These are phyloP conservation scores for Bactericera cockerelli DNA, from an alignment of 1,140 invertebrate species.

Conservation along the genomic window DNA sequence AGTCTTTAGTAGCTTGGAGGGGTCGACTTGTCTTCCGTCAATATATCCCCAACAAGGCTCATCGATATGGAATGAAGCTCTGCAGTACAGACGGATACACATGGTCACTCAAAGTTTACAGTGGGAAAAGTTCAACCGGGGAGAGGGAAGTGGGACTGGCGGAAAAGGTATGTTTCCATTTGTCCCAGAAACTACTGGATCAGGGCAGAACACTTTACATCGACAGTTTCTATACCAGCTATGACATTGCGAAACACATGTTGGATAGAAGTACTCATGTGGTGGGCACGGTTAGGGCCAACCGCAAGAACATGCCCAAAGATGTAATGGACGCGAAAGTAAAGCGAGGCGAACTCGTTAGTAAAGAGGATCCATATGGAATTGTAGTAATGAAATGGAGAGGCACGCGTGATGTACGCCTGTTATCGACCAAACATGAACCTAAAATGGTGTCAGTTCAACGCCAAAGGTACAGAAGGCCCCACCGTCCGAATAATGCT, in stretches of 20 bases:
- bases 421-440: conserved; percentile 25
- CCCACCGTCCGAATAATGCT: too few species aligned
- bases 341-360: conserved; percentile 22
- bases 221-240: conserved; percentile 12
- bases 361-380: conserved; percentile 25
- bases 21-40: too few species aligned
- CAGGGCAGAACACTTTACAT: conserved; percentile 12
- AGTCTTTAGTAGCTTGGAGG: too few species aligned
- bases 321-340: neutral
- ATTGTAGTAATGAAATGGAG: conserved; percentile 28
- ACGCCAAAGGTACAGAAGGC: too few species aligned
- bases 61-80: too few species aligned
- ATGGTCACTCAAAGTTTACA: too few species aligned
- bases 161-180: too few species aligned
- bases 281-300: conserved; percentile 10
- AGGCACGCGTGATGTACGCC: conserved; percentile 27
- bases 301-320: conserved; percentile 13
- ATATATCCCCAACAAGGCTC: too few species aligned
- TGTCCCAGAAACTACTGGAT: too few species aligned
- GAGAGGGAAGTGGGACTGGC: too few species aligned
- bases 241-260: neutral
- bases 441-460: conserved; percentile 23
- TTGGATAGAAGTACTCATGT: conserved; percentile 13
- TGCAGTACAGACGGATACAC: too few species aligned
- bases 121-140: too few species aligned